These are phyloP conservation scores for Drosophila saltans DNA, from an alignment of 1,140 invertebrate genomes.

Conservation along the genomic window DNA sequence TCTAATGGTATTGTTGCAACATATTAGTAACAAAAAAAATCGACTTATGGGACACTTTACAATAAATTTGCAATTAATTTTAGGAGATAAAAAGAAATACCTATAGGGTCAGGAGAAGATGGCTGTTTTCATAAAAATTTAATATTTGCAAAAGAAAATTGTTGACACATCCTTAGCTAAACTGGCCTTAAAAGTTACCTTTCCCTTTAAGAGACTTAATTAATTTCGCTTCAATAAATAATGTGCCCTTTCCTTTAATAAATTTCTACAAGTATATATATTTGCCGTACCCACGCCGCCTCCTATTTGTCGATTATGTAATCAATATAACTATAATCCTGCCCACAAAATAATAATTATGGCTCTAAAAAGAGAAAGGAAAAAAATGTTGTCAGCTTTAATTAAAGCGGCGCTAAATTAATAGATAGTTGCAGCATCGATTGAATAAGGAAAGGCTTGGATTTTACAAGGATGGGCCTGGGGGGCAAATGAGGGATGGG, in stretches of 20 bases:
- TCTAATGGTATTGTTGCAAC: too few species aligned
- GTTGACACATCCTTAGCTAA: not conserved
- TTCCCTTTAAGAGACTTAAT: slow-evolving; percentile 45
- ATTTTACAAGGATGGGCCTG: not conserved
- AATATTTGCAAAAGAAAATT: too few species aligned
- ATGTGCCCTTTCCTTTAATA: not conserved
- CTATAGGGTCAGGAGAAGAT: too few species aligned
- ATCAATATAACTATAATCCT: slow-evolving; percentile 58
- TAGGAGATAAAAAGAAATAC: too few species aligned
- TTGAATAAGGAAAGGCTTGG: not conserved
- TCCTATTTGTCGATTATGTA: slow-evolving; percentile 21
- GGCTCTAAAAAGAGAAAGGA: slow-evolving; percentile 20
- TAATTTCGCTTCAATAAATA: slow-evolving; percentile 51
- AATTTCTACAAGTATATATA: not conserved
- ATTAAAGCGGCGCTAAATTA: slow-evolving; percentile 56
- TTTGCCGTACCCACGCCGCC: slow-evolving; percentile 8
- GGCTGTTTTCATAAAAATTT: too few species aligned
- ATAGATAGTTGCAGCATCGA: slow-evolving; percentile 36
- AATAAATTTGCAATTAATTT: too few species aligned
- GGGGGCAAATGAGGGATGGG: not conserved
- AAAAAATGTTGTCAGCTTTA: slow-evolving; percentile 40
- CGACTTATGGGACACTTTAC: too few species aligned
- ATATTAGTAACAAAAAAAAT: too few species aligned
- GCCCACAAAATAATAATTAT: slow-evolving; percentile 53
- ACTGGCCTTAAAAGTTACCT: slow-evolving; percentile 27